Conservation (phyloP, 2,888 invertebrate genomes). For the Conomelus anceps region DNA sequence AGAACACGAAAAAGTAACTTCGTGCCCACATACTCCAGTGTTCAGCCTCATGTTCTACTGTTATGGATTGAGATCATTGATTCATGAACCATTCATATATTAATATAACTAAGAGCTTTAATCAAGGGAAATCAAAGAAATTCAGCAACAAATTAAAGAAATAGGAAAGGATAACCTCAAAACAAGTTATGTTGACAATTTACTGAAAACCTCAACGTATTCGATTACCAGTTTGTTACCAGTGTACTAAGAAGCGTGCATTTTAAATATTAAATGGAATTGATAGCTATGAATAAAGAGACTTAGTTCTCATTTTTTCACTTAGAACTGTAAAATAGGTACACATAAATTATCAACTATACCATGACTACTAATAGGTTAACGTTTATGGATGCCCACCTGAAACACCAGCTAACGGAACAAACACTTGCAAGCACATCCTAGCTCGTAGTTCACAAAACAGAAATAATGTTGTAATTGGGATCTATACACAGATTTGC, state of each 20-base stretch:
- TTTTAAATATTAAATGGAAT: too few species aligned
- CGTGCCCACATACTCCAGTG: too few species aligned
- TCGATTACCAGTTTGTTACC: too few species aligned
- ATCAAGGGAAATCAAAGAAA: too few species aligned
- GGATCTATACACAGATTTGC: neutral
- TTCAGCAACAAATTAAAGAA: neutral
- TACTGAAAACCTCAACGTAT: neutral
- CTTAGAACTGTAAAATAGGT: neutral
- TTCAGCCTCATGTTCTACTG: too few species aligned
- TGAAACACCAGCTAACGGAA: neutral
- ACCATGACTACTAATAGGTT: neutral
- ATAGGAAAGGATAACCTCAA: neutral
- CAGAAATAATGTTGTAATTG: neutral
- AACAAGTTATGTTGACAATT: neutral
- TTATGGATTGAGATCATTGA: too few species aligned
- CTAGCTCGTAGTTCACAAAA: neutral
- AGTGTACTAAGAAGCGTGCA: neutral
- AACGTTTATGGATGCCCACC: neutral
- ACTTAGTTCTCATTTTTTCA: too few species aligned
- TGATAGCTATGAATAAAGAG: too few species aligned
- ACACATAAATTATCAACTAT: neutral
- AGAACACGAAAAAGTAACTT: too few species aligned
- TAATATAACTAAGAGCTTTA: too few species aligned
- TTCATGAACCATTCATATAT: too few species aligned
- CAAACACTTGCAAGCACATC: neutral